phyloP scores from a whole-genome alignment of 2,888 invertebrate genomes.

The Polietes domitor region DNA sequence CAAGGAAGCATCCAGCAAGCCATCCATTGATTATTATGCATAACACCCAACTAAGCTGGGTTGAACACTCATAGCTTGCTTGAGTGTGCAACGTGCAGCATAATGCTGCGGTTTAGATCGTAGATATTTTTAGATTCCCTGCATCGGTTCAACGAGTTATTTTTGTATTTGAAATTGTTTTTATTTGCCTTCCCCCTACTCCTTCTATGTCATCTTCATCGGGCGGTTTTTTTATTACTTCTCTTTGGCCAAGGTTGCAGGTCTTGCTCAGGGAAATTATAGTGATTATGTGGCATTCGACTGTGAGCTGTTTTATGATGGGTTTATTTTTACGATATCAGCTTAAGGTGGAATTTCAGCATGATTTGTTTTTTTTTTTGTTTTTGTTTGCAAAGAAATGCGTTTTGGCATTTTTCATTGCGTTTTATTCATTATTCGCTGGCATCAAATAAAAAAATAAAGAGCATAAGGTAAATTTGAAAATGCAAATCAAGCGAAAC shows the following conservation, averaged over 20 bases:
- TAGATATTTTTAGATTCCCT: slow-evolving; percentile 27
- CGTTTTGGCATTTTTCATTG: neutral
- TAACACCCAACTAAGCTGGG: slow-evolving; percentile 19
- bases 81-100: neutral
- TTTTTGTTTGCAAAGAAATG: neutral
- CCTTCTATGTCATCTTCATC: neutral
- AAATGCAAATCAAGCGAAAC: neutral
- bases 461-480: neutral
- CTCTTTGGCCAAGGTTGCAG: neutral
- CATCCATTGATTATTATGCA: slow-evolving; percentile 18
- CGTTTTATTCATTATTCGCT: neutral
- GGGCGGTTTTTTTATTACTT: neutral
- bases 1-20: neutral
- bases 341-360: neutral
- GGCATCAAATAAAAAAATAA: neutral
- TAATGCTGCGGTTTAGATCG: slow-evolving; percentile 2
- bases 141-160: slow-evolving; percentile 1
- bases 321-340: neutral
- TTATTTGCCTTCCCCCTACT: neutral
- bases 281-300: slow-evolving; percentile 5
- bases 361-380: too few relatives aligned
- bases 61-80: neutral
- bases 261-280: neutral
- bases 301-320: neutral
- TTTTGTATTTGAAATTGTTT: slow-evolving; percentile 37